Evolutionary conservation across 2,113 vertebrate genomes (phyloP).

Genomic region (Ardeotis arabs): DNA sequence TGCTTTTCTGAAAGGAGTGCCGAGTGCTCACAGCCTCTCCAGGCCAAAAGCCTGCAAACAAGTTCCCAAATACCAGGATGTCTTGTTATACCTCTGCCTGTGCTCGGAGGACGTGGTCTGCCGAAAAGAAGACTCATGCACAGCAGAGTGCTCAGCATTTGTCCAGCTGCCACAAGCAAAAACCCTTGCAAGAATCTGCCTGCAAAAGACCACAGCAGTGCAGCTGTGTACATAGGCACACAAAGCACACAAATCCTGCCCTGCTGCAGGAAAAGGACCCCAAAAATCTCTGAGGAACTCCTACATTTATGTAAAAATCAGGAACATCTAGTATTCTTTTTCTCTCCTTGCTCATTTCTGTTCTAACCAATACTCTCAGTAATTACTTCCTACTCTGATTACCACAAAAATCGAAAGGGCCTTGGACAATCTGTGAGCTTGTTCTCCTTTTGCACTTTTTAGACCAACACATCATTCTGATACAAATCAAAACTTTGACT

Average conservation of each 20-base stretch:
- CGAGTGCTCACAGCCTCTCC: not conserved
- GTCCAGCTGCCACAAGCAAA: not conserved
- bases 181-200: not conserved
- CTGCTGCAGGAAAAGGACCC: not conserved
- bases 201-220: not conserved
- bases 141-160: not conserved
- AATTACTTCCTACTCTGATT: not conserved
- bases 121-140: not conserved
- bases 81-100: not conserved
- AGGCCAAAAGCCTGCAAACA: not conserved
- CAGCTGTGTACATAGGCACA: not conserved
- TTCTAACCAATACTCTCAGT: not conserved
- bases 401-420: not conserved
- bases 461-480: not conserved
- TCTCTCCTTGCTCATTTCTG: not conserved
- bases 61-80: not conserved
- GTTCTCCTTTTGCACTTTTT: not conserved
- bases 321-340: not conserved
- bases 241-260: not conserved
- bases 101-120: not conserved
- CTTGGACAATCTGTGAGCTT: not conserved
- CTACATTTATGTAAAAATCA: not conserved
- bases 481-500: not conserved
- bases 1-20: not conserved
- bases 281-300: not conserved